Base-by-base conservation (phyloP, 2,797 vertebrate species). In the Myoxocephalus aenaeus region DNA sequence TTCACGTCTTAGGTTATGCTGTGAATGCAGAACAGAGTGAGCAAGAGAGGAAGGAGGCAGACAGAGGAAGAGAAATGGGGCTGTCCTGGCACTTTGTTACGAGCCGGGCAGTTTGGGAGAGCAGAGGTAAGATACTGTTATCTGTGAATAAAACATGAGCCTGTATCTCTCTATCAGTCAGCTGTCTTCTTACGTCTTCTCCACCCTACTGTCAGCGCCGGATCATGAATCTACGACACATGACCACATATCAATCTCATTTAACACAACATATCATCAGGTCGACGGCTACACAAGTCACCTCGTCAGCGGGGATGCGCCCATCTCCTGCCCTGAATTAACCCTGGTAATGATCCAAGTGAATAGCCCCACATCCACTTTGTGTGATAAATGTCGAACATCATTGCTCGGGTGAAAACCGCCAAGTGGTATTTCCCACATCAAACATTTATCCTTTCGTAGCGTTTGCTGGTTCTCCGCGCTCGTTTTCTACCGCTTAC, bases 111-210 rank as follows among this genome's bases (percentile, higher is more conserved):
- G 92, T 91, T 93, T 86, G 81, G 87, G 83, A 84, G 90, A 88
- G 92, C 83, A 82, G 81, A 83, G 82, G 79, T 90, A 90, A 92
- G 92, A 93, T 87, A 90, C 88, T 80, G 86, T 90, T 89, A 87
- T 89, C 90, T 80, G 90, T 94, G 92, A 94, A 94, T 94, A 94
- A 94, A 94, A 94, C 92, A 94, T 94, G 92, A 93, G 89, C 78
- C 89, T 87, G 83, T 90, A 89, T 91, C 91, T 90, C 92, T 92
- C 89, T 88, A 93, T 93, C 93, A 92, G 87, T 92, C 92, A 92
- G 82, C 83, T 82, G 87, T 91, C 91, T 90, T 89, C 86, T 80
- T 80, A 70, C 79, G 57, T 87, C 87, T 81, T 84, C 88, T 82
- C 86, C 86, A 89, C 88, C 85, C 82, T 65, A 54, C 82, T 86